A percentile compares a stretch with the other conserved stretches of the same genome.
phyloP scores from a whole-genome alignment of 1,140 invertebrate genomes.

The Berghia stephanieae region DNA sequence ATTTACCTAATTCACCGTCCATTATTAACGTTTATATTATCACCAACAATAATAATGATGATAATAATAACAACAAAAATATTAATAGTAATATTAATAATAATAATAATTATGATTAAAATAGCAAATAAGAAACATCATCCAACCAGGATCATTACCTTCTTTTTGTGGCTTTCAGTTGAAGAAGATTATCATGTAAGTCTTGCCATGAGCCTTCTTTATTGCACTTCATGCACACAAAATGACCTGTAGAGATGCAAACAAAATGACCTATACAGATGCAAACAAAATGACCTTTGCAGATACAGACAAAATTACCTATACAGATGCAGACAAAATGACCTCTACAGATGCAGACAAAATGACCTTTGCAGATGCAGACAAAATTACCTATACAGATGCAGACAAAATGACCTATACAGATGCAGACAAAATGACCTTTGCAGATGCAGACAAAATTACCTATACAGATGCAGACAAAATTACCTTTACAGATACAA shows the following conservation, averaged over 20 bases:
- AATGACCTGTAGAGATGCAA: slow-evolving; percentile 43
- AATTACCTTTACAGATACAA: no score
- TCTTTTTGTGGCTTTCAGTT: slow-evolving; percentile 33
- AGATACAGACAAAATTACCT: neutral
- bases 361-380: slow-evolving; percentile 13
- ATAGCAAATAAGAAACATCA: neutral
- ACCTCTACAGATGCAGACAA: neutral
- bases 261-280: slow-evolving; percentile 1
- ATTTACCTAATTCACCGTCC: slow-evolving; percentile 10
- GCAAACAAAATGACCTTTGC: neutral
- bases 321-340: neutral
- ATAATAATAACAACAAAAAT: slow-evolving; percentile 10
- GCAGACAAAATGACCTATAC: slow-evolving; percentile 9
- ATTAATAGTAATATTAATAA: neutral
- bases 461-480: no score
- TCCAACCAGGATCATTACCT: slow-evolving; percentile 10
- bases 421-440: no score
- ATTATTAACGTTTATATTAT: no score
- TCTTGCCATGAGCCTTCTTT: slow-evolving; percentile 49
- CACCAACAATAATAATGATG: no score
- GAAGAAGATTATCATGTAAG: slow-evolving; percentile 45
- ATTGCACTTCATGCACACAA: slow-evolving; percentile 52
- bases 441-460: no score
- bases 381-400: neutral
- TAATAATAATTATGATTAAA: neutral